Evolutionary conservation across 2,113 vertebrate genomes (phyloP).

Genomic region (Peromyscus californicus): DNA sequence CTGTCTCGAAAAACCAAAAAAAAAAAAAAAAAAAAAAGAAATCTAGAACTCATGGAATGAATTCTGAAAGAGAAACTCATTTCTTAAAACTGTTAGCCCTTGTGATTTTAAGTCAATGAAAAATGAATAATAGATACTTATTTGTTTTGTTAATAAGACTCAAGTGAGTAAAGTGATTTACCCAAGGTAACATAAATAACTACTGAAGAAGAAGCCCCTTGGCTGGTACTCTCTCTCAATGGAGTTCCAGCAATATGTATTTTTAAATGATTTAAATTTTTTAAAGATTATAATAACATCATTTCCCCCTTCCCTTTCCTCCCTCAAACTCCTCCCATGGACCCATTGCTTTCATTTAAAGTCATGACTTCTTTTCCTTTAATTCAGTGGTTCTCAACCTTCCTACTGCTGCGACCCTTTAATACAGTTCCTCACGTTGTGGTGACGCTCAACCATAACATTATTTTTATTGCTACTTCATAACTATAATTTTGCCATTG

Average conservation of each 20-base stretch:
- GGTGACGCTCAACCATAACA: not conserved
- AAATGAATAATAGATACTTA: conserved; percentile 43
- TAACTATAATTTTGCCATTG: not conserved
- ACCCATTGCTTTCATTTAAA: not conserved
- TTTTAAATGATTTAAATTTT: not conserved
- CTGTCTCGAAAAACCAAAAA: too few species aligned
- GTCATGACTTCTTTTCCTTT: not conserved
- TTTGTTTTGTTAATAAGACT: conserved; percentile 19
- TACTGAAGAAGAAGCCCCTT: not conserved
- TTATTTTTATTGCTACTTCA: not conserved
- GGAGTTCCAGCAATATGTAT: not conserved
- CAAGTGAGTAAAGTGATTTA: not conserved
- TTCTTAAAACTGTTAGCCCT: conserved; percentile 29
- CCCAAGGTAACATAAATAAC: not conserved
- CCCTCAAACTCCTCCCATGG: not conserved
- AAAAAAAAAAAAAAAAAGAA: too few species aligned
- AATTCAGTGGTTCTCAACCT: not conserved
- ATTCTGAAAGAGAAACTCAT: conserved; percentile 52
- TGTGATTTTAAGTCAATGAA: conserved; percentile 28
- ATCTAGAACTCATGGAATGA: not conserved
- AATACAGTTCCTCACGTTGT: not conserved
- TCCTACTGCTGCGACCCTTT: not conserved
- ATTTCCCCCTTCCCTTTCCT: not conserved
- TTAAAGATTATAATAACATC: not conserved
- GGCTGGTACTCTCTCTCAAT: not conserved